phyloP scores from a whole-genome alignment of 92 coral and sea anemone species.

The Muricea muricata region DNA sequence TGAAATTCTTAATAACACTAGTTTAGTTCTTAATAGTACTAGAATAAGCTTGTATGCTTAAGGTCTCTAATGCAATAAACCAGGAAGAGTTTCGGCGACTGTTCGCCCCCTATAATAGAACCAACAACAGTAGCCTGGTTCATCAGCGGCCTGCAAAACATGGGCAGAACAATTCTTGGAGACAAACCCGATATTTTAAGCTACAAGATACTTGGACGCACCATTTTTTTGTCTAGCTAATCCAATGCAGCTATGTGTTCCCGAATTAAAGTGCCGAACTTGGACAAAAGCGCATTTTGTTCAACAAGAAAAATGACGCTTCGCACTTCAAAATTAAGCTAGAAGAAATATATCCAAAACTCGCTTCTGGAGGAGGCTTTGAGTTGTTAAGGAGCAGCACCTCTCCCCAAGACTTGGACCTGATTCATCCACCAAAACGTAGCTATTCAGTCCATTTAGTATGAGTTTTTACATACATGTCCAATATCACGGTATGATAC shows the following conservation, averaged over 20 bases:
- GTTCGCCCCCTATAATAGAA: no score
- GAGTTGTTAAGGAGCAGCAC: neutral
- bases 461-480: no score
- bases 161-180: no score
- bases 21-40: no score
- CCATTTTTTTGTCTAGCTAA: neutral
- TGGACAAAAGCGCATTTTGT: neutral
- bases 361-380: neutral
- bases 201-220: slow-evolving; percentile 14
- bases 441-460: neutral
- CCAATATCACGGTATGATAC: no score
- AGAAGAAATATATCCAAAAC: neutral
- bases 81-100: no score
- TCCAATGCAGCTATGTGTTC: neutral
- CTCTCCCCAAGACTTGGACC: neutral
- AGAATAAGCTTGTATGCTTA: no score
- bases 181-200: neutral
- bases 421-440: neutral
- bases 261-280: neutral
- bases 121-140: no score
- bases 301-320: neutral
- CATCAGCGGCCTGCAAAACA: no score
- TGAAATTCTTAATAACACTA: no score
- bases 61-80: no score
- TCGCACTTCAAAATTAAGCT: neutral